Percentiles rank a stretch among this genome's conserved stretches.
phyloP scores from a whole-genome alignment of 2,888 invertebrate genomes.

The Colostygia pectinataria region DNA sequence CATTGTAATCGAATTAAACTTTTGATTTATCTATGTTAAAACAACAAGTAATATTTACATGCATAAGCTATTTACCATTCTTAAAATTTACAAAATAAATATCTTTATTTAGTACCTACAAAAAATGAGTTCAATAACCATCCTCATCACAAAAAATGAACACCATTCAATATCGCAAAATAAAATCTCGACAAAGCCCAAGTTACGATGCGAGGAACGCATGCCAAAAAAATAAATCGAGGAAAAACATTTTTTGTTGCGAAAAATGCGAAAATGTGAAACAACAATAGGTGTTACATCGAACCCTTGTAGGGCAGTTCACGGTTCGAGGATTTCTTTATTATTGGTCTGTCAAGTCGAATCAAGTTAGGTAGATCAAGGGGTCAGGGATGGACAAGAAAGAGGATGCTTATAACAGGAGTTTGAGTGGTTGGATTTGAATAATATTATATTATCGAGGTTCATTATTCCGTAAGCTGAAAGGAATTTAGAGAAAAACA shows the following conservation, averaged over 20 bases:
- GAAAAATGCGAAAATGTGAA: slow-evolving; percentile 17
- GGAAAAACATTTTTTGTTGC: slow-evolving; percentile 28
- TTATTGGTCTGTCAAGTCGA: slow-evolving; percentile 33
- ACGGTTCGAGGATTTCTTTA: slow-evolving; percentile 31
- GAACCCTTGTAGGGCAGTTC: slow-evolving; percentile 32
- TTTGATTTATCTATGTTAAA: too few species aligned
- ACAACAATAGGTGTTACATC: slow-evolving; percentile 30
- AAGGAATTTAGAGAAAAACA: too few species aligned
- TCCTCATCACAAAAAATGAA: slow-evolving; percentile 20
- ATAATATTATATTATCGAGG: not conserved
- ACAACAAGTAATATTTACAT: not conserved
- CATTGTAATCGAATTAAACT: too few species aligned
- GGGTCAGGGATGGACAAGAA: slow-evolving; percentile 19
- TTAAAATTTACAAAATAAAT: slow-evolving; percentile 3
- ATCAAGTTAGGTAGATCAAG: slow-evolving; percentile 30
- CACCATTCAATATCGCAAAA: slow-evolving; percentile 21
- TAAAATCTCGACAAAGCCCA: slow-evolving; percentile 23
- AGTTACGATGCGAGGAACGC: slow-evolving; percentile 20
- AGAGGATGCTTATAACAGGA: slow-evolving; percentile 4
- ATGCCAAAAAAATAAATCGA: slow-evolving; percentile 23
- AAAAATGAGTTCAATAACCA: slow-evolving; percentile 15
- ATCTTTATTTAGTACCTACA: slow-evolving; percentile 4
- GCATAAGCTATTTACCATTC: not conserved
- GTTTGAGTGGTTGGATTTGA: slow-evolving; percentile 17
- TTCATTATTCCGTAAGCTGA: too few species aligned